Conservation (phyloP, 2,888 invertebrate genomes). For the Sminthurinus aureus region DNA sequence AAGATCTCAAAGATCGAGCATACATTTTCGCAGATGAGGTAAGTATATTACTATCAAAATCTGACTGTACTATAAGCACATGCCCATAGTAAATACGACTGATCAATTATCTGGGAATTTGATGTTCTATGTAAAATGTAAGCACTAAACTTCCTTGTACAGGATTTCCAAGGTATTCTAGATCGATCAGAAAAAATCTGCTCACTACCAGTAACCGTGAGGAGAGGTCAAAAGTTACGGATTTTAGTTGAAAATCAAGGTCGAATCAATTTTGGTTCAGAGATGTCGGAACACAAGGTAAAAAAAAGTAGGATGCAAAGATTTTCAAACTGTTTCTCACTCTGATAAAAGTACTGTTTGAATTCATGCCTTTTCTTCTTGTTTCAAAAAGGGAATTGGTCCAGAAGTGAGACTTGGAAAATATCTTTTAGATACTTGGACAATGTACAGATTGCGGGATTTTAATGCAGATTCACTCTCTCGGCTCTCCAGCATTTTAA, state of each 20-base stretch:
- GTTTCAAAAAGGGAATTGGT: conserved; percentile 68
- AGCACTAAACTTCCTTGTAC: not conserved
- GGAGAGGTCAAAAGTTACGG: conserved; percentile 61
- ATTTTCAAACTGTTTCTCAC: not conserved
- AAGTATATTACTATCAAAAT: conserved; percentile 45
- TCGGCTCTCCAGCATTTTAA: conserved; percentile 53
- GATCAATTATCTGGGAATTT: conserved; percentile 37
- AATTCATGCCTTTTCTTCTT: not conserved
- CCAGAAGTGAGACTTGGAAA: conserved; percentile 68
- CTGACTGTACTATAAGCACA: too few species aligned
- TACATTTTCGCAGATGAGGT: conserved; percentile 73
- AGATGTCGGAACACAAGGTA: conserved; percentile 54
- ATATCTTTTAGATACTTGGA: conserved; percentile 70
- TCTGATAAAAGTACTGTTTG: not conserved
- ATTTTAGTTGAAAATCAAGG: conserved; percentile 80
- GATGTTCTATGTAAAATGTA: not conserved
- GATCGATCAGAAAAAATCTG: conserved; percentile 59
- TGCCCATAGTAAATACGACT: too few species aligned
- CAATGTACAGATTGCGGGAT: conserved; percentile 64
- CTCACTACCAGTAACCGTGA: conserved; percentile 62
- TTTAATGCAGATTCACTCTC: conserved; percentile 45
- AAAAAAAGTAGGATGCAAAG: not conserved
- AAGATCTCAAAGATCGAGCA: conserved; percentile 73
- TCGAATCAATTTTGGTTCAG: conserved; percentile 72
- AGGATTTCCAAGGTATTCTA: conserved; percentile 60